phyloP scores from a whole-genome alignment of 2,113 vertebrate genomes.

The Rhodinocichla rosea region DNA sequence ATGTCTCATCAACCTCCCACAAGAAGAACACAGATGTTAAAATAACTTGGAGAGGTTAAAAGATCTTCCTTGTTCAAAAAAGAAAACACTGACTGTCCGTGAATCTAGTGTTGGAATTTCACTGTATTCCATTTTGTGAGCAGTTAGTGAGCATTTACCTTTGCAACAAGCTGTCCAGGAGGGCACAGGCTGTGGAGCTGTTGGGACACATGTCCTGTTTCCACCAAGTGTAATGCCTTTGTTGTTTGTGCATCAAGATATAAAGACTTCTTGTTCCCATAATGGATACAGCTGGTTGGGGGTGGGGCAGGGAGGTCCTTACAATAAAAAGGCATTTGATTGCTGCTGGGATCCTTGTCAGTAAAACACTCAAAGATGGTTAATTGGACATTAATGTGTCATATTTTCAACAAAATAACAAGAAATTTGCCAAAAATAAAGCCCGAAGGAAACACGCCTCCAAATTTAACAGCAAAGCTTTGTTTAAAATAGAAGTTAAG shows the following conservation, averaged over 20 bases:
- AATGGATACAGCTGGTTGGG: constrained; percentile 41
- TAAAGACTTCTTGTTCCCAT: constrained; percentile 65
- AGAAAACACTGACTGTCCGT: rapidly evolving
- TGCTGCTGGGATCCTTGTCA: constrained; percentile 61
- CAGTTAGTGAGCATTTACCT: not conserved
- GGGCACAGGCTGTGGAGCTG: not conserved
- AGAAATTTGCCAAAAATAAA: constrained; percentile 72
- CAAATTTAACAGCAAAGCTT: constrained; percentile 70
- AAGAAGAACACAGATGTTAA: not conserved
- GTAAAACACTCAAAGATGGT: constrained; percentile 61
- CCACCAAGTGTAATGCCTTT: constrained; percentile 9
- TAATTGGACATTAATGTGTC: constrained; percentile 76
- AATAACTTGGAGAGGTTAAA: not conserved
- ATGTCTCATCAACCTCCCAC: not conserved
- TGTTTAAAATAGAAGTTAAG: constrained; percentile 74
- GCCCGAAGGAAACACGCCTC: constrained; percentile 66
- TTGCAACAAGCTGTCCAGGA: not conserved
- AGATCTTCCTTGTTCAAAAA: not conserved
- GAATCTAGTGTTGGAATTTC: not conserved
- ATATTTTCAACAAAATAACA: constrained; percentile 72
- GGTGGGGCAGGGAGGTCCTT: not conserved
- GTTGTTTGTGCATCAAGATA: constrained; percentile 5
- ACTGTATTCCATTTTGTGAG: not conserved
- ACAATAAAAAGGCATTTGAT: constrained; percentile 49
- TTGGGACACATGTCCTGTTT: not conserved